Evolutionary conservation across 2,888 invertebrate genomes (phyloP).

Genomic region (Altica lythri): DNA sequence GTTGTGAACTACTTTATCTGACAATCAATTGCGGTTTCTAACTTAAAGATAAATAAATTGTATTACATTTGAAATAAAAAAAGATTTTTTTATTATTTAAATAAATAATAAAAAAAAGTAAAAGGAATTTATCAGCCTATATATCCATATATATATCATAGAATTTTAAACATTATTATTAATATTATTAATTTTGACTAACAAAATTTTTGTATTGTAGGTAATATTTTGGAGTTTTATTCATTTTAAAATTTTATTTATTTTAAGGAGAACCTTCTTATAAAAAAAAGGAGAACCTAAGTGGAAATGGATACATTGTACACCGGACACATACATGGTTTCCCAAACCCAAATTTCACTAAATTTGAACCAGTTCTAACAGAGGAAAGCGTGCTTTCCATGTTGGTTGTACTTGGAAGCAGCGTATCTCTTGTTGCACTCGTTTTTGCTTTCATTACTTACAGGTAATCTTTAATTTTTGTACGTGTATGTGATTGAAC

Average conservation of each 20-base stretch:
- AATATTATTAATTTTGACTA: background rate
- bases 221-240: background rate
- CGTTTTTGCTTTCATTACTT: constrained; percentile 72
- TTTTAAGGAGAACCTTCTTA: background rate
- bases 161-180: too few relatives aligned
- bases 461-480: constrained; percentile 61
- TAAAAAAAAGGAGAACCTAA: background rate
- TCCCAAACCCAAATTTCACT: constrained; percentile 53
- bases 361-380: constrained; percentile 52
- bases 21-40: too few relatives aligned
- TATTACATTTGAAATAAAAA: too few relatives aligned
- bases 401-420: constrained; percentile 68
- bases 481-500: background rate
- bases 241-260: constrained; percentile 9
- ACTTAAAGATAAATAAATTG: too few relatives aligned
- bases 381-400: constrained; percentile 66
- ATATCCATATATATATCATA: too few relatives aligned
- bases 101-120: too few relatives aligned
- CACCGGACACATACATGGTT: constrained; percentile 58
- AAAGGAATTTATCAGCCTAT: too few relatives aligned
- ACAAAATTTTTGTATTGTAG: background rate
- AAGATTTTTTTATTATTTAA: too few relatives aligned
- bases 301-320: constrained; percentile 62
- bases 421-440: constrained; percentile 69
- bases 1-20: too few relatives aligned